Base-by-base conservation (phyloP, 2,888 invertebrate species). In the Cantharis flavilabris region DNA sequence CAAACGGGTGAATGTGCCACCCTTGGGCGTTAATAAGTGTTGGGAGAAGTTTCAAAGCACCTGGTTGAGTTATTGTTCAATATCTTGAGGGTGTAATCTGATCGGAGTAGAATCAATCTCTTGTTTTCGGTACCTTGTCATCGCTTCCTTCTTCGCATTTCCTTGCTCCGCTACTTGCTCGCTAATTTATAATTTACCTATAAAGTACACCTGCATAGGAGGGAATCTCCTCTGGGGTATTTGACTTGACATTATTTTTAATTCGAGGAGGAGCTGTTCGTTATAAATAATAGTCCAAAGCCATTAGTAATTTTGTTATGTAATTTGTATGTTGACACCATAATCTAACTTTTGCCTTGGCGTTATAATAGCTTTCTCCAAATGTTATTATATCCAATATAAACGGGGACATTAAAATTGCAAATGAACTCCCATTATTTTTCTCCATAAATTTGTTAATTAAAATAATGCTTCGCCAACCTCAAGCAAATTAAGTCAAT, bases 21-120 rank as follows among this genome's bases (percentile, higher is more conserved):
- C 76, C 77, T 77, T 74, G 69, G 75, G 70, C 75, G 72, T 75
- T 75, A 77, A 77, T 77, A 77, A 77, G 75, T 62, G 75, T 75
- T 70, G 75, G 72, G 71, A 75, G 71, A 74, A 77, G 72, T 75
- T 72, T 49, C 72, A 71, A 64, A 75, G 77, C 72, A 75, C 75
- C 75, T 77, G 75, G 70, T 72, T 77, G 77, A 77, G 77, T 77
- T 77, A 77, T 77, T 77, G 77, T 77, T 77, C 77, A 77, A 77
- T 77, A 77, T 77, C 75, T 77, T 75, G 75, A 73, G 75, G 70
- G 72, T 72, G 77, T 77, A 77, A 77, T 77, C 75, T 77, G 77
- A 77, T 77, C 75, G 74, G 72, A 64, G 75, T 67, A 62, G 74
- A 62, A 77, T 77, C 77, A 75, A 77, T 77, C 75, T 72, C 72